Base-by-base conservation (phyloP, 2,888 invertebrate species). In the Beris chalybata region DNA sequence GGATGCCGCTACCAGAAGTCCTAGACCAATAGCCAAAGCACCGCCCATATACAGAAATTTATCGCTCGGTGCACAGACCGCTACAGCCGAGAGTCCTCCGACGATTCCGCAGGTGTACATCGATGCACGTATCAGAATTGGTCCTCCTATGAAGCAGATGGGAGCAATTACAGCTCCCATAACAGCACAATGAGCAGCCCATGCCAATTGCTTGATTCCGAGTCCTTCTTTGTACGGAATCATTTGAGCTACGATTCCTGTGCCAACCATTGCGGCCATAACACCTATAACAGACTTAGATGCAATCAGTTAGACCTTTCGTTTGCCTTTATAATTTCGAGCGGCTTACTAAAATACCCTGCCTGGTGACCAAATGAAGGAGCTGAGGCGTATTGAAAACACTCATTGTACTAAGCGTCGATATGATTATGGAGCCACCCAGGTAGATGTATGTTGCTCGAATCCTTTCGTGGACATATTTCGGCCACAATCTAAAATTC, bases 1-100 rank as follows among this genome's bases (percentile, higher is more conserved):
- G 0, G 95, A 94, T 12, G 97, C 92, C 29, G 91, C 95, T 79
- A 98, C 93, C 6, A 99, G 97, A 5, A 95, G 90, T 55, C 97
- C 98, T 22, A 99, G 83, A 5, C 97, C 98, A 86, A 97, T 93
- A 2, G 95, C 96, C 64, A 99, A 84, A 0, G 98, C 96, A 5
- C 94, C 98, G 65, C 94, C 94, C 93, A 97, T 93, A 76, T 89
- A 90, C 59, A 99, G 83, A 81, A 99, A 99, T 78, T 95, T 93
- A 73, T 98, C 97, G 77, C 93, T 96, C 2, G 98, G 99, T 4
- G 98, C 98, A 83, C 96, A 97, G 57, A 92, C 88, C 1, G 98
- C 97, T 50, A 98, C 86, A 4, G 95, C 87, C 66, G 97, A 96
- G 56, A 99, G 83, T 3, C 97, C 97, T 74, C 95, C 97, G 61